Conservation (phyloP, 2,113 vertebrate species). For the Sander lucioperca region DNA sequence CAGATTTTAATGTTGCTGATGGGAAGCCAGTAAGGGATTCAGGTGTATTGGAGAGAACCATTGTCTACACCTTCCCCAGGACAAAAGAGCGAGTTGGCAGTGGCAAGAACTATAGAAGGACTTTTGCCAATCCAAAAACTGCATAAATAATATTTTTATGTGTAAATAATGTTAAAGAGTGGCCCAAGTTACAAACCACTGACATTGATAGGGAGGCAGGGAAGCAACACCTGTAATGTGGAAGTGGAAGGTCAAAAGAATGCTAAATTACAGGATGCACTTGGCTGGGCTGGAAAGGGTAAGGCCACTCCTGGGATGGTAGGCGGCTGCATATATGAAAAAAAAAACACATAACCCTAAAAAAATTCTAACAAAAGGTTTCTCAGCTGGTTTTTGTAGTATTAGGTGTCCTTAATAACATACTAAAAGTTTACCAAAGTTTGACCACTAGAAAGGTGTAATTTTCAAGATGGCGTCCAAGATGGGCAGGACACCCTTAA, state of each 20-base stretch:
- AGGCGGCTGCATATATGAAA: no score
- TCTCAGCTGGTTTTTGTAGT: no score
- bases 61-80: background rate
- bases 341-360: no score
- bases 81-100: background rate
- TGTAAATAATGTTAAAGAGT: background rate
- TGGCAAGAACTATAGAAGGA: background rate
- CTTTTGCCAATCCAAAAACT: background rate
- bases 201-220: background rate
- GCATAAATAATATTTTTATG: background rate
- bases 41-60: background rate
- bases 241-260: conserved; percentile 24
- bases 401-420: no score
- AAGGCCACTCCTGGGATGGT: conserved; percentile 38
- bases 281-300: conserved; percentile 24
- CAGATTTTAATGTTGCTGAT: conserved; percentile 10
- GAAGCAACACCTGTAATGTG: conserved; percentile 6
- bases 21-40: conserved; percentile 3
- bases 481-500: no score
- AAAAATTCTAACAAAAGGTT: no score
- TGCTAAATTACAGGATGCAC: conserved; percentile 18
- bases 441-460: no score
- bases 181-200: conserved; percentile 4
- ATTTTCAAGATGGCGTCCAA: no score
- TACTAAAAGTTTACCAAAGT: no score